phyloP scores from a whole-genome alignment of 2,797 vertebrate genomes.

The Myoxocephalus aenaeus region DNA sequence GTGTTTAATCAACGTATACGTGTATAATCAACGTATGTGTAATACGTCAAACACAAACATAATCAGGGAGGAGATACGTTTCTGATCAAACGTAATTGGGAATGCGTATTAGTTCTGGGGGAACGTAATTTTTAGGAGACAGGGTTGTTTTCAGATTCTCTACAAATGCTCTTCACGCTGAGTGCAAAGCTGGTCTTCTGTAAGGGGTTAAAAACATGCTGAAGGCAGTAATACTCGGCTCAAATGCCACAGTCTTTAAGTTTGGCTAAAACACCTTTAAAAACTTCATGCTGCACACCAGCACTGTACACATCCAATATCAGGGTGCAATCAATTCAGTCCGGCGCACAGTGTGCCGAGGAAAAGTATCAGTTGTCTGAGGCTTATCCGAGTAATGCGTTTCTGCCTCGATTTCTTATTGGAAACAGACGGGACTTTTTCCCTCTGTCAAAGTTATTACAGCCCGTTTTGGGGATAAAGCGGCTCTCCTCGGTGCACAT shows the following conservation, averaged over 20 bases:
- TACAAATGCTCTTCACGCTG: neutral
- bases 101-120: too few species aligned
- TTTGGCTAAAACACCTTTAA: neutral
- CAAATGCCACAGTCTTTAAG: conserved; percentile 11
- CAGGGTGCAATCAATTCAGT: conserved; percentile 15
- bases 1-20: too few species aligned
- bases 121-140: too few species aligned
- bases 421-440: conserved; percentile 53
- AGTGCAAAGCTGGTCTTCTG: neutral
- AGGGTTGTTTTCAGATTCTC: neutral
- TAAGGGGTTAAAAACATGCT: conserved; percentile 7
- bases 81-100: too few species aligned
- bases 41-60: too few species aligned
- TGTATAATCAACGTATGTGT: too few species aligned
- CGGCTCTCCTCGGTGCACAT: conserved; percentile 44
- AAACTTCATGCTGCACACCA: conserved; percentile 25
- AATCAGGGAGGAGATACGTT: too few species aligned
- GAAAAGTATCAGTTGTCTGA: conserved; percentile 38
- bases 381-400: conserved; percentile 29
- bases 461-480: conserved; percentile 52
- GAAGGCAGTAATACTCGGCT: conserved; percentile 3
- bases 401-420: conserved; percentile 42
- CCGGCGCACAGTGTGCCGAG: conserved; percentile 2
- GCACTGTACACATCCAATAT: conserved; percentile 5
- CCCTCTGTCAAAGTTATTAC: conserved; percentile 39